Percentiles rank a stretch among this genome's conserved stretches.
Evolutionary conservation across 2,113 vertebrate genomes (phyloP).

Genomic region (Carassius carassius): DNA sequence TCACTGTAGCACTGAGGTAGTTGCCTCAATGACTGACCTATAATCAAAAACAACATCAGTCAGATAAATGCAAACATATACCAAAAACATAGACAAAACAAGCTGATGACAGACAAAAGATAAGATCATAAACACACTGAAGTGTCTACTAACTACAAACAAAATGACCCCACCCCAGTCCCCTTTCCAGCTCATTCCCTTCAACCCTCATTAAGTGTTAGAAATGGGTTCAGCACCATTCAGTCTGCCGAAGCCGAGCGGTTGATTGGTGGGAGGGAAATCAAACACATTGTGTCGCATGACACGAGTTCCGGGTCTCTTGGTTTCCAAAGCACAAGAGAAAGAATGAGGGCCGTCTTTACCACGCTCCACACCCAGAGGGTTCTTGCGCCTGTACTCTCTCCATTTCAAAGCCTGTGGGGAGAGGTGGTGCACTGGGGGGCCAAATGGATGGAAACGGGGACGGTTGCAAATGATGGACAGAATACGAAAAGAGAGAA

Average conservation of each 20-base stretch:
- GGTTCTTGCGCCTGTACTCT: slow-evolving; percentile 93
- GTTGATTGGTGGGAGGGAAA: slow-evolving; percentile 78
- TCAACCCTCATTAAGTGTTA: neutral
- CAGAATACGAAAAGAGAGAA: slow-evolving; percentile 36
- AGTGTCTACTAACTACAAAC: neutral
- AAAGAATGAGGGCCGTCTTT: slow-evolving; percentile 60
- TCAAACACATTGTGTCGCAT: slow-evolving; percentile 86
- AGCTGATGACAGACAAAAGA: neutral
- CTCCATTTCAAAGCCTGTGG: slow-evolving; percentile 96
- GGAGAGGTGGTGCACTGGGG: slow-evolving; percentile 91
- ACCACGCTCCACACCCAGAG: slow-evolving; percentile 82
- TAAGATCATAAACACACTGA: neutral
- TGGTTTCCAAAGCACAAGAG: slow-evolving; percentile 74
- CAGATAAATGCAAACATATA: slow-evolving; percentile 36
- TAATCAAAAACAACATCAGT: slow-evolving; percentile 41
- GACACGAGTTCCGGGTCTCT: slow-evolving; percentile 72
- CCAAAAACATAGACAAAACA: neutral
- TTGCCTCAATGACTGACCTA: slow-evolving; percentile 77
- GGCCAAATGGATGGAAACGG: slow-evolving; percentile 41
- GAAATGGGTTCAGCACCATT: slow-evolving; percentile 76
- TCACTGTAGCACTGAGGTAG: slow-evolving; percentile 84
- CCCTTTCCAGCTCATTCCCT: slow-evolving; percentile 2
- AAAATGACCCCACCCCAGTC: neutral
- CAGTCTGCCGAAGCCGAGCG: slow-evolving; percentile 76
- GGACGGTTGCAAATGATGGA: neutral